A percentile compares a stretch with the other conserved stretches of the same genome.
These are phyloP conservation scores for Ophion costatus DNA, from an alignment of 2,888 invertebrate genomes.

Conservation along the genomic window DNA sequence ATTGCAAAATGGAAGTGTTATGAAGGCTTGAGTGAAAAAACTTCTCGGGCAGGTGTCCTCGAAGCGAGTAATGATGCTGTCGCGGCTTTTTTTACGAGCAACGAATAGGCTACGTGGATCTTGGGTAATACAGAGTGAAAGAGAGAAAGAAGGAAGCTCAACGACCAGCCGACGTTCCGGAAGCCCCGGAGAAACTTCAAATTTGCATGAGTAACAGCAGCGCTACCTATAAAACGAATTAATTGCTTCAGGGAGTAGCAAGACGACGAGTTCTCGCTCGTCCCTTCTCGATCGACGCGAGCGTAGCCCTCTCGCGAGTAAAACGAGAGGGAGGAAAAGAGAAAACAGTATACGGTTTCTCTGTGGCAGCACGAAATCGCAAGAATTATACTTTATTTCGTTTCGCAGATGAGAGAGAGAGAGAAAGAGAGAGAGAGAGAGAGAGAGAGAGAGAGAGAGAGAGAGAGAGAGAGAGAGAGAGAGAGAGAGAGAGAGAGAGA, in stretches of 20 bases:
- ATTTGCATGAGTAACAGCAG: constrained; percentile 71
- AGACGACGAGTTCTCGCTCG: constrained; percentile 13
- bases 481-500: background rate
- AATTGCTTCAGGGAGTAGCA: constrained; percentile 68
- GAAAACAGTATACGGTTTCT: constrained; percentile 18
- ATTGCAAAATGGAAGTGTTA: background rate
- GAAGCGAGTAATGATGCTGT: constrained; percentile 10
- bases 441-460: background rate
- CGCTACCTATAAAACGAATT: constrained; percentile 75
- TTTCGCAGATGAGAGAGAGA: constrained; percentile 1
- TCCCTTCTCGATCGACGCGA: constrained; percentile 20
- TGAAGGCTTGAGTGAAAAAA: background rate
- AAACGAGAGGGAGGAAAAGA: background rate
- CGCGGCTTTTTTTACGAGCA: constrained; percentile 71
- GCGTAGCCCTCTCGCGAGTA: background rate
- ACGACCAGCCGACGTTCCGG: constrained; percentile 60
- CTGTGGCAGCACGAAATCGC: background rate
- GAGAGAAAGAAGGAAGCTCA: constrained; percentile 42
- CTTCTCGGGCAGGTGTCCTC: constrained; percentile 12
- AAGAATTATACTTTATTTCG: background rate
- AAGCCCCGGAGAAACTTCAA: constrained; percentile 62
- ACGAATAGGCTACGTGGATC: constrained; percentile 63
- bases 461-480: constrained; percentile 7
- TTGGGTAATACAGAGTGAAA: constrained; percentile 26
- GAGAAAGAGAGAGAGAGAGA: background rate